phyloP scores from a whole-genome alignment of 2,888 invertebrate genomes.

The Drosophila limbata region DNA sequence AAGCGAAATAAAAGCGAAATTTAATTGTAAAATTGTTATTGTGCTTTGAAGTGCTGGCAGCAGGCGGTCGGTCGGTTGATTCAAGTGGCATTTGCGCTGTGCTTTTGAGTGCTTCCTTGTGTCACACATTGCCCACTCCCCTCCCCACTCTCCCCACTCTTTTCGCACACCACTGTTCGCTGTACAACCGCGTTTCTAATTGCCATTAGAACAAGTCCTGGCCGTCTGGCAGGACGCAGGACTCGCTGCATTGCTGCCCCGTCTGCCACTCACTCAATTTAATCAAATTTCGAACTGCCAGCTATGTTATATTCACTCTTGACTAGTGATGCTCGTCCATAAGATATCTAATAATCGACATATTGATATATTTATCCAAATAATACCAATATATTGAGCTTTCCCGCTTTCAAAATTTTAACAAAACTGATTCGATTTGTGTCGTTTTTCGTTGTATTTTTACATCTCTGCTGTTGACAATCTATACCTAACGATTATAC shows the following conservation, averaged over 20 bases:
- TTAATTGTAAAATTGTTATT: slow-evolving; percentile 80
- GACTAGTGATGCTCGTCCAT: not conserved
- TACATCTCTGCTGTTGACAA: not conserved
- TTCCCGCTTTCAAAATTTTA: too few relatives aligned
- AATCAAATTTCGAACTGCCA: slow-evolving; percentile 30
- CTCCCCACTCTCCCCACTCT: not conserved
- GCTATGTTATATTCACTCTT: slow-evolving; percentile 6
- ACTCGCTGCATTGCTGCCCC: slow-evolving; percentile 6
- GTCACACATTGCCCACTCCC: slow-evolving; percentile 36
- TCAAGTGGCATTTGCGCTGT: slow-evolving; percentile 27
- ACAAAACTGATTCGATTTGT: too few relatives aligned
- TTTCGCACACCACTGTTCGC: not conserved
- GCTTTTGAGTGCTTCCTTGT: slow-evolving; percentile 41
- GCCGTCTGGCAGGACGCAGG: slow-evolving; percentile 7
- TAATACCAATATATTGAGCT: too few relatives aligned
- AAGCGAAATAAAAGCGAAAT: slow-evolving; percentile 73
- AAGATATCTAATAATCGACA: too few relatives aligned
- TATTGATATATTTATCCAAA: too few relatives aligned
- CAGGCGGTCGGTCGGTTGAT: slow-evolving; percentile 21
- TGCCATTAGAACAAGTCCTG: slow-evolving; percentile 46
- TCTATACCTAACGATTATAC: not conserved
- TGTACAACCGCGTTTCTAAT: slow-evolving; percentile 54
- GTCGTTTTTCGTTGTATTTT: too few relatives aligned
- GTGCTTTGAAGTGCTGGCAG: slow-evolving; percentile 52
- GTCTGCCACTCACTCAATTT: slow-evolving; percentile 8